Evolutionary conservation across 2,113 vertebrate species (phyloP).

Genomic region (Orycteropus afer): DNA sequence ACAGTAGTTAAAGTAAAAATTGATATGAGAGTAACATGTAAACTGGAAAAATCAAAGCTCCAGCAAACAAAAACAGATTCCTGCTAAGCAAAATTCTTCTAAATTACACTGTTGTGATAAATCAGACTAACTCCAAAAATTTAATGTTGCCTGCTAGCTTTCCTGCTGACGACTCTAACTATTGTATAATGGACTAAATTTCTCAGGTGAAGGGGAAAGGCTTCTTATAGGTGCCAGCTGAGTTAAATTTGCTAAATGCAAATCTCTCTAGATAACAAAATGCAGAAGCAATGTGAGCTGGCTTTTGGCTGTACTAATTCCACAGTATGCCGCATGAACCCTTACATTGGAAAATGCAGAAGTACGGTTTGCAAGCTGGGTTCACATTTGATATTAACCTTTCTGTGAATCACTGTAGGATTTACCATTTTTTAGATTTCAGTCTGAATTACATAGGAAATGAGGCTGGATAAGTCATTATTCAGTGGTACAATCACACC

Average conservation of each 20-base stretch:
- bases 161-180: constrained; percentile 65
- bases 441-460: constrained; percentile 69
- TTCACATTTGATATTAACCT: constrained; percentile 70
- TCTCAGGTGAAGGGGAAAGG: constrained; percentile 60
- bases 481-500: constrained; percentile 57
- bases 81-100: constrained; percentile 9
- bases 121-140: constrained; percentile 41
- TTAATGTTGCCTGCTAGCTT: not conserved
- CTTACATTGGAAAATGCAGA: constrained; percentile 42
- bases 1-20: not conserved
- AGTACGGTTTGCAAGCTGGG: not conserved
- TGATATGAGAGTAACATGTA: constrained; percentile 3
- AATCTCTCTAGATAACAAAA: constrained; percentile 71
- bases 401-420: constrained; percentile 23
- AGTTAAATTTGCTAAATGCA: constrained; percentile 71
- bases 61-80: not conserved
- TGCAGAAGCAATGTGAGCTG: constrained; percentile 23
- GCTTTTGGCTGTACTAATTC: constrained; percentile 60
- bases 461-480: constrained; percentile 69
- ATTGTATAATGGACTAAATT: constrained; percentile 48
- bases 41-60: not conserved
- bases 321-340: not conserved
- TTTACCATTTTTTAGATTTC: constrained; percentile 65
- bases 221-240: constrained; percentile 48
- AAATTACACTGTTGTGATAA: constrained; percentile 22